Conservation (phyloP, 2,113 vertebrate species). For the Brachypodius melanocephalos region DNA sequence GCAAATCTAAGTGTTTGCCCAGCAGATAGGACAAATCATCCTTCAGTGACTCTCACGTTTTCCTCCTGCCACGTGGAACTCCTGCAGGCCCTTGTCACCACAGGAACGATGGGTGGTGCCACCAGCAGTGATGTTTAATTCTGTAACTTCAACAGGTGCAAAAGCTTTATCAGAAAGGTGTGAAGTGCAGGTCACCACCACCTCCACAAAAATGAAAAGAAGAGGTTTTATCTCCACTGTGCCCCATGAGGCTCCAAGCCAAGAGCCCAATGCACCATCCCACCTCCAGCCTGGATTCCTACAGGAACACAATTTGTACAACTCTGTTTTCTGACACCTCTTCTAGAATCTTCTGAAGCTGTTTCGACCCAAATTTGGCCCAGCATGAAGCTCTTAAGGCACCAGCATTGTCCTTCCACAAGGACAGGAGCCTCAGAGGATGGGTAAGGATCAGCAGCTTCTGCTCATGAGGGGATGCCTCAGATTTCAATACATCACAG, state of each 20-base stretch:
- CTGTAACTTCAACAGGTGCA: fast-evolving
- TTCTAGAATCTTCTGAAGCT: background rate
- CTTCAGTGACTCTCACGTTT: background rate
- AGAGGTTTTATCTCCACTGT: background rate
- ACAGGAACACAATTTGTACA: background rate
- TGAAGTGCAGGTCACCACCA: background rate
- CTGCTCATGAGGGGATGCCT: background rate
- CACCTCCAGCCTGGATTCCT: background rate
- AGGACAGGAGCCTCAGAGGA: background rate
- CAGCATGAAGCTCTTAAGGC: background rate
- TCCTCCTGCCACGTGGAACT: background rate
- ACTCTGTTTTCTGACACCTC: background rate
- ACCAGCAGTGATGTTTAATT: background rate
- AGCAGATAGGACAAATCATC: background rate
- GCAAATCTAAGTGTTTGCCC: background rate
- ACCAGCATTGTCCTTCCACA: background rate
- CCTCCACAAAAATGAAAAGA: background rate
- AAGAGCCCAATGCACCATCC: background rate
- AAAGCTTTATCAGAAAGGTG: background rate
- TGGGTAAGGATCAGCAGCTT: background rate
- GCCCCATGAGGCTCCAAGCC: background rate
- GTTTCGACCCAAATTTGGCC: background rate
- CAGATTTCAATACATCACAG: background rate
- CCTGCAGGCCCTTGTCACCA: background rate
- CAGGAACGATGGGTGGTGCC: fast-evolving